Base-by-base conservation (phyloP, 1,140 invertebrate species). In the Triops longicaudatus region DNA sequence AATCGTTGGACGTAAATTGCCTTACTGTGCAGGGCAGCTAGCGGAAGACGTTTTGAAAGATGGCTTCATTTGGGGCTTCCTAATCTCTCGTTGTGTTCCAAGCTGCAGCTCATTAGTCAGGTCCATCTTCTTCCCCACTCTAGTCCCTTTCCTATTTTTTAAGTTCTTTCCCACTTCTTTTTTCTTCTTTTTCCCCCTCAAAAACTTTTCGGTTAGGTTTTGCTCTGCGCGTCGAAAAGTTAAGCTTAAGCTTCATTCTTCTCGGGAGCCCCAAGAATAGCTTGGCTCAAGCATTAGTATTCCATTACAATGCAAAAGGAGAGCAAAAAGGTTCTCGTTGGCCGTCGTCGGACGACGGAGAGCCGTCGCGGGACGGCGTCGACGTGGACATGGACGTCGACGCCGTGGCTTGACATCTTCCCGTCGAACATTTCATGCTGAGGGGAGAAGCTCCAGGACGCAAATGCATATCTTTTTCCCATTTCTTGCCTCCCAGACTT, bases 1-100 rank as follows among this genome's bases (percentile, higher is more conserved):
- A 22, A 63, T 6, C 50, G 14, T 63, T 12, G 44, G 17, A 22
- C 50, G 50, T n/a, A 63, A 63, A 63, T 63, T 22, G 50, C 50
- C 50, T 63, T 37, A 37, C 31, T 37, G n/a, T n/a, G 50, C 50
- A 6, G 17, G 50, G 50, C 50, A 63, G 31, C 31, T 37, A 37
- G 22, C 50, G 50, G 50, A 63, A 63, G 50, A 63, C 50, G 50
- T 63, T 63, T 63, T 63, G 50, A 63, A 63, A 63, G 50, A 63
- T 63, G 50, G 50, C 50, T 63, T 63, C 50, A 63, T 63, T 63
- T 63, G 50, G 31, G n/a, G 50, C 50, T 63, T 63, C 50, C 50
- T 63, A 63, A 63, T 63, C 50, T 63, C 50, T 63, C 50, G 50
- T 63, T 63, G 50, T 63, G 50, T 63, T 63, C 50, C 50, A 63